phyloP scores from a whole-genome alignment of 2,113 vertebrate species.

The Urocitellus parryii region DNA sequence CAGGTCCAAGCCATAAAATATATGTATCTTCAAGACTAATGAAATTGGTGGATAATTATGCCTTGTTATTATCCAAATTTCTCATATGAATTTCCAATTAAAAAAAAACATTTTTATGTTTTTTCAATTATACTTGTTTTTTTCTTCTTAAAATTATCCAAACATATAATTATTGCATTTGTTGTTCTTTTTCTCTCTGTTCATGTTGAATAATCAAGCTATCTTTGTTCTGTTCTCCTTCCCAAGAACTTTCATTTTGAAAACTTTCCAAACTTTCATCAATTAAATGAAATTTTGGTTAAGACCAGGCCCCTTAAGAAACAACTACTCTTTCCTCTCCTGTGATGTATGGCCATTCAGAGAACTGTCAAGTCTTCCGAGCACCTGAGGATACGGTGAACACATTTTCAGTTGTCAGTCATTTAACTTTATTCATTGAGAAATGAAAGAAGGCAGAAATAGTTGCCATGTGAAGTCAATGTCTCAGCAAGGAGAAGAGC shows the following conservation, averaged over 20 bases:
- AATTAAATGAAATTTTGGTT: conserved; percentile 59
- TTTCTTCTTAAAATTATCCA: conserved; percentile 35
- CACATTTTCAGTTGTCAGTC: background rate
- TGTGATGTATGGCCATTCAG: background rate
- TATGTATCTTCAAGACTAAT: background rate
- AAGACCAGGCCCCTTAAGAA: background rate
- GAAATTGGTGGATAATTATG: background rate
- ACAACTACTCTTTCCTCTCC: background rate
- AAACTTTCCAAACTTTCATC: background rate
- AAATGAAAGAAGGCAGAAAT: background rate
- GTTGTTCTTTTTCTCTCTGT: background rate
- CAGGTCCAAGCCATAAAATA: no score
- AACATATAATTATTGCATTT: background rate
- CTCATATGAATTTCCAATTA: background rate
- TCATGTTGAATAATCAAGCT: conserved; percentile 31
- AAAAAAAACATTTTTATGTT: background rate
- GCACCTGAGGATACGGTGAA: background rate
- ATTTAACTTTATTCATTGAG: conserved; percentile 28
- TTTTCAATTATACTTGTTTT: background rate
- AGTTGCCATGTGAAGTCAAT: background rate
- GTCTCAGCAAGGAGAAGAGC: background rate
- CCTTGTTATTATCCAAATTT: background rate
- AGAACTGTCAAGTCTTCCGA: conserved; percentile 9
- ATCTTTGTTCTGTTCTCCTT: background rate
- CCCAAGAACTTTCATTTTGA: background rate